Conservation (phyloP, 2,797 vertebrate species). For the Hemibagrus guttatus region DNA sequence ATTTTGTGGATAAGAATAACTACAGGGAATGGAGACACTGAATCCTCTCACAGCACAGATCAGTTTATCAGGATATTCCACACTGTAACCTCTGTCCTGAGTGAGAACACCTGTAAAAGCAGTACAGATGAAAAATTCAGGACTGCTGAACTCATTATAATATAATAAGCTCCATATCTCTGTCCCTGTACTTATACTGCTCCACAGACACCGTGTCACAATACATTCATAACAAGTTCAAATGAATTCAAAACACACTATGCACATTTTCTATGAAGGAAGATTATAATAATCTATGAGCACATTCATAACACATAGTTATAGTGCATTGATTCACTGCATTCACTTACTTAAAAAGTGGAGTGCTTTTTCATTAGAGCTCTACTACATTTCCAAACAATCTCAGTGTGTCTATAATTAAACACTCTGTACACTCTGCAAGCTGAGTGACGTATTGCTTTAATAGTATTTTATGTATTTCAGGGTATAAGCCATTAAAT, state of each 20-base stretch:
- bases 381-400: no score
- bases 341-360: background rate
- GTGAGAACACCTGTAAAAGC: background rate
- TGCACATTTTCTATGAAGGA: background rate
- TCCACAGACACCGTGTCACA: no score
- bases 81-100: background rate
- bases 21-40: constrained; percentile 28
- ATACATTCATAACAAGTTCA: no score
- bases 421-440: background rate
- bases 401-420: no score
- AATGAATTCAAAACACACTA: background rate
- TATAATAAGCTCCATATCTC: no score
- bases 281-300: background rate
- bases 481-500: background rate
- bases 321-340: background rate
- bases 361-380: no score
- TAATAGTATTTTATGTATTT: background rate
- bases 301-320: background rate
- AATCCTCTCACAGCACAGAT: constrained; percentile 46
- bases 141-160: background rate
- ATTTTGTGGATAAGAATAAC: background rate
- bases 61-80: background rate
- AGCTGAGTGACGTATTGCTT: background rate
- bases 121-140: background rate
- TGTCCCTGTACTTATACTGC: no score